Conservation (phyloP, 53 echinoderm and acorn worm species). For the Apostichopus leukothele region DNA sequence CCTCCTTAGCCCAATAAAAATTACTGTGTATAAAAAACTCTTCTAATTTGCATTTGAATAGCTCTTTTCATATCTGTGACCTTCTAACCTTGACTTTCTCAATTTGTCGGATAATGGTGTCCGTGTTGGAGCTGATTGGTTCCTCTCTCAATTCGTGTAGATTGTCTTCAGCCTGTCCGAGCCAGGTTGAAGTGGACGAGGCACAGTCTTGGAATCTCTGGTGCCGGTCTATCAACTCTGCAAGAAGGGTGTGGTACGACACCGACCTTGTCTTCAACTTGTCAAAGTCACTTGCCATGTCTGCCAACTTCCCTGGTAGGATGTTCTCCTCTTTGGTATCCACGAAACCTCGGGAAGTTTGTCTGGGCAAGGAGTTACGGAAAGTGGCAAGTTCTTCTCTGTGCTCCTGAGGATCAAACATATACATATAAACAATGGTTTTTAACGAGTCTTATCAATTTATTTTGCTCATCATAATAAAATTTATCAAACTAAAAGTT, state of each 20-base stretch:
- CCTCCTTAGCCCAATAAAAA: not conserved
- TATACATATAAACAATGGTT: too few relatives aligned
- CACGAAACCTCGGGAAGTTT: conserved; percentile 73
- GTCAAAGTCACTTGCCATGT: conserved; percentile 72
- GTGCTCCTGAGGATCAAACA: conserved; percentile 56
- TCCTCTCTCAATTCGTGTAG: conserved; percentile 74
- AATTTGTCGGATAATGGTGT: conserved; percentile 79
- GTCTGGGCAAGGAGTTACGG: conserved; percentile 85
- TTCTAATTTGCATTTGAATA: too few relatives aligned
- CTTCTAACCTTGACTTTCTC: conserved; percentile 78
- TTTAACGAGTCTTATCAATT: too few relatives aligned
- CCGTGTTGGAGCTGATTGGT: conserved; percentile 75
- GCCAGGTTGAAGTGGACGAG: conserved; percentile 63
- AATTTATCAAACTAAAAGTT: too few relatives aligned
- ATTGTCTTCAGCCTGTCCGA: conserved; percentile 67
- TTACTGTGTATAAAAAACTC: too few relatives aligned
- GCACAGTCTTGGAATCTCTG: conserved; percentile 68
- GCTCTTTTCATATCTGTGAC: not conserved
- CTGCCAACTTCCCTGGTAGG: conserved; percentile 65
- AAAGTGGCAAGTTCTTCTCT: conserved; percentile 80
- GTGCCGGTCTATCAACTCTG: conserved; percentile 74
- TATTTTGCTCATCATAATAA: too few relatives aligned
- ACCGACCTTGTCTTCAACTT: conserved; percentile 77
- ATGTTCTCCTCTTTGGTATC: conserved; percentile 72
- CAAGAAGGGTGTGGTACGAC: conserved; percentile 68